Evolutionary conservation across 2,888 invertebrate species (phyloP).

Genomic region (Strigamia maritima): DNA sequence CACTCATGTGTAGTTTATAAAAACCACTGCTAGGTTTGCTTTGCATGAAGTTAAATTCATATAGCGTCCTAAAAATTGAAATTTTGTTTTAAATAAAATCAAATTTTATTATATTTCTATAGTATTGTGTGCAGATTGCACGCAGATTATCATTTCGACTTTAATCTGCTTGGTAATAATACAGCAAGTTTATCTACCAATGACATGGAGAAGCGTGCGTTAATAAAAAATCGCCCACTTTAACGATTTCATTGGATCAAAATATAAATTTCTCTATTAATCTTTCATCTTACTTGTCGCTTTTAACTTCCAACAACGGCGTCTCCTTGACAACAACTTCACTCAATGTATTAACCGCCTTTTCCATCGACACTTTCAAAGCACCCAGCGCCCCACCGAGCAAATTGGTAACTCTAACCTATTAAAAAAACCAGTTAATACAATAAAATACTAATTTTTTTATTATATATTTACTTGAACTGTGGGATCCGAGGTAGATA

Average conservation of each 20-base stretch:
- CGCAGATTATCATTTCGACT: no score
- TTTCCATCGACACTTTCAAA: not conserved
- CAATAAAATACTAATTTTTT: not conserved
- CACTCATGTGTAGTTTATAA: constrained; percentile 75
- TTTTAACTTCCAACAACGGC: constrained; percentile 9
- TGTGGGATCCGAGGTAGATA: constrained; percentile 70
- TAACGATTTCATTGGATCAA: not conserved
- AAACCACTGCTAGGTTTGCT: constrained; percentile 77
- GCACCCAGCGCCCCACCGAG: not conserved
- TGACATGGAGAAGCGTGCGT: not conserved
- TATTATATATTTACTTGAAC: constrained; percentile 52
- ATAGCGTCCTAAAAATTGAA: constrained; percentile 64
- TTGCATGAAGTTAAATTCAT: constrained; percentile 70
- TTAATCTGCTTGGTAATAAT: not conserved
- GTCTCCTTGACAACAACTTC: constrained; percentile 17
- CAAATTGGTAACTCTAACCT: constrained; percentile 27
- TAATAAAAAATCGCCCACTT: not conserved
- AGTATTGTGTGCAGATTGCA: no score
- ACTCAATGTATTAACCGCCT: not conserved
- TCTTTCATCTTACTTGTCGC: constrained; percentile 2
- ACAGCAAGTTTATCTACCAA: not conserved
- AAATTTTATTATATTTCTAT: no score
- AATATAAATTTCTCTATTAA: no score
- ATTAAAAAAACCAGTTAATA: not conserved
- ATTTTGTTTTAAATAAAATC: no score